phyloP scores from a whole-genome alignment of 2,888 invertebrate species.

The Sylvicola cinctus region DNA sequence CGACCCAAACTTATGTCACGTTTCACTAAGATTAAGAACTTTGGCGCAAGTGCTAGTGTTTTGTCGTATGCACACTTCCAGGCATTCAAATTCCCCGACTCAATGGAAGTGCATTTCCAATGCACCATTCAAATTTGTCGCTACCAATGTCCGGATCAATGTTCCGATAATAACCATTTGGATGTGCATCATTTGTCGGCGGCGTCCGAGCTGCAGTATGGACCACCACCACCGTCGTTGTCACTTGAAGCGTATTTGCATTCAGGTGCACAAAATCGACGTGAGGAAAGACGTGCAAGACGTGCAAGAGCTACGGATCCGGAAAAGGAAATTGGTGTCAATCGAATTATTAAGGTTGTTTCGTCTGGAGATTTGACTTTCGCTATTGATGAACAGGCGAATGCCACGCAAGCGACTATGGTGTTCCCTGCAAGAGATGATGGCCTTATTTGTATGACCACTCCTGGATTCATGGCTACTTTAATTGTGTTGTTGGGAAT shows the following conservation, averaged over 20 bases:
- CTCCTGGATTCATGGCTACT: conserved; percentile 78
- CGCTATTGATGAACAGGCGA: conserved; percentile 45
- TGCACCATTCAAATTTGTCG: conserved; percentile 88
- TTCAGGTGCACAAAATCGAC: conserved; percentile 33
- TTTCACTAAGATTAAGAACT: conserved; percentile 88
- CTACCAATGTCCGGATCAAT: conserved; percentile 83
- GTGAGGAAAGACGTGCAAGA: conserved; percentile 51
- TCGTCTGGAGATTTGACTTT: conserved; percentile 81
- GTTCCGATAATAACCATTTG: conserved; percentile 39
- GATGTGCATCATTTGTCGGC: conserved; percentile 34
- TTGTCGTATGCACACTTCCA: conserved; percentile 85
- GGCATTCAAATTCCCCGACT: conserved; percentile 89
- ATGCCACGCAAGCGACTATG: conserved; percentile 39
- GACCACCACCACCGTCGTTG: conserved; percentile 41
- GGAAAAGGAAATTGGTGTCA: conserved; percentile 70
- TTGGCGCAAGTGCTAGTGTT: conserved; percentile 81
- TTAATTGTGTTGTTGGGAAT: conserved; percentile 65
- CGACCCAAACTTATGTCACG: conserved; percentile 82
- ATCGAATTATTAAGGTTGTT: conserved; percentile 74
- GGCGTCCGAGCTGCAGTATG: conserved; percentile 41
- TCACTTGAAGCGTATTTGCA: conserved; percentile 43
- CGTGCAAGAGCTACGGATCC: conserved; percentile 43
- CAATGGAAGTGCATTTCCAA: conserved; percentile 92
- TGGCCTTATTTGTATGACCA: conserved; percentile 78
- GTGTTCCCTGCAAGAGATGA: conserved; percentile 47